Evolutionary conservation across 2,797 vertebrate species (phyloP), one percentile per base, ranked within the genome.

Genomic region (Tauraco hartlaubi): DNA sequence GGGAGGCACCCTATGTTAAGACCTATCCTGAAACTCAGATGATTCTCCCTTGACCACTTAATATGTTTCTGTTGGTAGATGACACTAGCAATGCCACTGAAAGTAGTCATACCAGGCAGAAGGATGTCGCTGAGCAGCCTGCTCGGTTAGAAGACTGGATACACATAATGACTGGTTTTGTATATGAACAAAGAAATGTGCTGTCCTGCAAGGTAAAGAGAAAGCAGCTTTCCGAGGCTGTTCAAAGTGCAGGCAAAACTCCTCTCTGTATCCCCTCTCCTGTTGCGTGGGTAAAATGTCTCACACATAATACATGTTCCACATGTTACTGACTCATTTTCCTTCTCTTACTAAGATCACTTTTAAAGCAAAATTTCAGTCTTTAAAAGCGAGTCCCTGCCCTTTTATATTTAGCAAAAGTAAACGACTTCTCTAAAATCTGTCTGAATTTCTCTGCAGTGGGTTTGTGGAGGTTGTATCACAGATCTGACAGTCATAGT

Each of bases 241-340:
- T 56, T 69, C 18, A 31, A 92, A 90, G 44, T 35, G 18, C 49
- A 90, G 85, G 62, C 69, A 90, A 91, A 95, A 43, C 52, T 90
- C 56, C 56, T 76, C 39, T 66, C 31, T 49, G 20, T 44, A 35
- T 61, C 29, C 15, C 8, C 37, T 62, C 41, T 80, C 37, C 35
- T 15, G 26, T 76, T 61, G 61, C 3, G 12, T 51, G 88, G 80
- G 58, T 74, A 80, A 90, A 74, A 91, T 72, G 80, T 79, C 80
- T 93, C 85, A 90, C 44, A 63, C 37, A 29, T 37, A 85, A 67
- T 69, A 6, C 16, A 74, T 39, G 67, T 87, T 93, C 63, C 88
- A 85, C 80, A 37, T 74, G 77, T 39, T 80, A 92, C 63, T 95
- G 93, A 96, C 88, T 95, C 88, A 95, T 89, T 93, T 96, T 95